Base-by-base conservation (phyloP, 2,888 invertebrate species). In the Myopa testacea region DNA sequence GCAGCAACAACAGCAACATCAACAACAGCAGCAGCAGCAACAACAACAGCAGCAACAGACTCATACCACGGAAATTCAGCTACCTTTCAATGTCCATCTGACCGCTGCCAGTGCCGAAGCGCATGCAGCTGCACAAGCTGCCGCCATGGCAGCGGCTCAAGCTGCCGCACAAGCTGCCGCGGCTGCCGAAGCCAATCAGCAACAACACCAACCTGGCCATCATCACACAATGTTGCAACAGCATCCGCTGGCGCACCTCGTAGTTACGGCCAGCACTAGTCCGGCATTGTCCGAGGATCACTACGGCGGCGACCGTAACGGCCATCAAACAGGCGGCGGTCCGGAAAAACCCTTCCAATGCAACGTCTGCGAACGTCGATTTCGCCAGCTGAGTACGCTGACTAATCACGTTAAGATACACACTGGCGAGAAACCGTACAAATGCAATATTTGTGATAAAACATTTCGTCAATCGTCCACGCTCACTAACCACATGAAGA, bases 391-490 rank as follows among this genome's bases (percentile, higher is more conserved):
- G 80, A 89, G 89, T 83, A 90, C 89, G 78, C 86, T 90, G 72
- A 89, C 90, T 72, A 90, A 90, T 81, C 90, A 89, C 80, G 89
- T 89, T 50, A 89, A 89, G 85, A 89, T 89, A 77, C 89, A 89
- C 79, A 89, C 89, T 76, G 89, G 89, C 80, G 89, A 89, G 83
- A 89, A 89, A 84, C 89, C 89, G 80, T 89, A 88, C 85, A 89
- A 88, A 86, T 89, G 90, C 84, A 87, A 87, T 84, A 87, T 89
- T 84, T 89, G 89, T 86, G 88, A 89, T 84, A 89, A 89, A 85
- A 85, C 89, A 82, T 90, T 90, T 84, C 89, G 89, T 84, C 89
- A 90, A 86, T 89, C 89, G 84, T 88, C 88, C 80, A 90, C 89
- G 69, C 84, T 90, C 81, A 90, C 89, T 82, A 90, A 90, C 83